Evolutionary conservation across 1,140 invertebrate genomes (phyloP).

Genomic region (Diorhabda elongata): DNA sequence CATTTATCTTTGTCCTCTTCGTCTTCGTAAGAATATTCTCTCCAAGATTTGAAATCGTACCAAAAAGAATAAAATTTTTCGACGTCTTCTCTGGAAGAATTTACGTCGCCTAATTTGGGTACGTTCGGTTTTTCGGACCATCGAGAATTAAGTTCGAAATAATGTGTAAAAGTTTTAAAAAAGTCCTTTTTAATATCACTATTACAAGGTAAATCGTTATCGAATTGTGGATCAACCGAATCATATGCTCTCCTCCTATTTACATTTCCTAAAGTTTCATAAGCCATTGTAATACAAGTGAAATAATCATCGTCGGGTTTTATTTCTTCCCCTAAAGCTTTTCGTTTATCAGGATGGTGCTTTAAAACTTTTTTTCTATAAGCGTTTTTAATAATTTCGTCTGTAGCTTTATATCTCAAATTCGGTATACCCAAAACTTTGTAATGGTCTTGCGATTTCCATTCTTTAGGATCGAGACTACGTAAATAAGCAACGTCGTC

Average conservation of each 20-base stretch:
- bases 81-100: slow-evolving; percentile 67
- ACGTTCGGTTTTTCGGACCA: slow-evolving; percentile 90
- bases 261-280: slow-evolving; percentile 82
- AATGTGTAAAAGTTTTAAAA: slow-evolving; percentile 72
- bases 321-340: slow-evolving; percentile 80
- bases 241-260: slow-evolving; percentile 86
- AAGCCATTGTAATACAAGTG: slow-evolving; percentile 97
- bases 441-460: slow-evolving; percentile 98
- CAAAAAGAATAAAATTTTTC: slow-evolving; percentile 87
- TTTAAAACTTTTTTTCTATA: slow-evolving; percentile 89
- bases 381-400: slow-evolving; percentile 89
- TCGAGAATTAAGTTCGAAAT: slow-evolving; percentile 81
- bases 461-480: slow-evolving; percentile 91
- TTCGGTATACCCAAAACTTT: slow-evolving; percentile 84
- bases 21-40: slow-evolving; percentile 98
- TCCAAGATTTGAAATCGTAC: slow-evolving; percentile 98
- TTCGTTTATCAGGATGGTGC: slow-evolving; percentile 97
- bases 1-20: slow-evolving; percentile 98
- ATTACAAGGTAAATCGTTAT: slow-evolving; percentile 77
- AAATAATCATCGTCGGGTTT: slow-evolving; percentile 92
- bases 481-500: slow-evolving; percentile 82
- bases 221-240: slow-evolving; percentile 92
- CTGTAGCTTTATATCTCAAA: slow-evolving; percentile 69
- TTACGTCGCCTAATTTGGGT: slow-evolving; percentile 75
- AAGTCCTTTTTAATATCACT: slow-evolving; percentile 80